A percentile compares a stretch with the other conserved stretches of the same genome.
Conservation (phyloP, 1,140 invertebrate genomes). For the Paracyclopina nana region DNA sequence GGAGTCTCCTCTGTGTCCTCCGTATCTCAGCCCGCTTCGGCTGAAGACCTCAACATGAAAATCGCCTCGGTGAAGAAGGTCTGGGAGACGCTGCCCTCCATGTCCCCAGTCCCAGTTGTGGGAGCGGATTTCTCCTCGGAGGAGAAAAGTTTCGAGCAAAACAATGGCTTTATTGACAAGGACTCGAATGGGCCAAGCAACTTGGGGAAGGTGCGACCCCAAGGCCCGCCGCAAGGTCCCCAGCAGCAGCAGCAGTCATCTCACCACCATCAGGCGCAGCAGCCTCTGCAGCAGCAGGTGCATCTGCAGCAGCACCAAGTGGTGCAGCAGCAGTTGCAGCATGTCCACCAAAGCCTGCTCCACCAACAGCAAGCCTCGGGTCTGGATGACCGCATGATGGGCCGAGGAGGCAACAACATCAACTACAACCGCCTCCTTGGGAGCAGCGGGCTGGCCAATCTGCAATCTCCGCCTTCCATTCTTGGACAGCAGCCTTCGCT, state of each 20-base stretch:
- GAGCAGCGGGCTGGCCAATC: background rate
- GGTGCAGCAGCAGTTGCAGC: background rate
- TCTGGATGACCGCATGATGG: background rate
- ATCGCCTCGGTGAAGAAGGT: constrained; percentile 73
- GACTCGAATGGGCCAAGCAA: background rate
- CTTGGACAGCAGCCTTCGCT: background rate
- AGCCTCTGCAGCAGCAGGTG: background rate
- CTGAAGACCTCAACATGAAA: constrained; percentile 75
- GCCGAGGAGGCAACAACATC: background rate
- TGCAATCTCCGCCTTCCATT: background rate
- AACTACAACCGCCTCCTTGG: background rate
- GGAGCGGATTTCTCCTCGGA: background rate
- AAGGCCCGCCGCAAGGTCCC: background rate
- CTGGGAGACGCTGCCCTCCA: constrained; percentile 44
- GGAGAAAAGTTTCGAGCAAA: background rate
- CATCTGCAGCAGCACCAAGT: constrained; percentile 6
- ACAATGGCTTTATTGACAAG: background rate
- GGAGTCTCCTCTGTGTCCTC: too few relatives aligned
- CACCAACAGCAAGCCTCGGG: too few relatives aligned
- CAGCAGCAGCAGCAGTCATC: background rate
- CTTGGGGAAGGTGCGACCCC: background rate
- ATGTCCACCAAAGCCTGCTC: background rate
- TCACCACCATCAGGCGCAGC: background rate
- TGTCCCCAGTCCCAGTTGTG: background rate
- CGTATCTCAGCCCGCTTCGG: constrained; percentile 24